phyloP scores from a whole-genome alignment of 2,888 invertebrate species.

The Pterobdella sp. region DNA sequence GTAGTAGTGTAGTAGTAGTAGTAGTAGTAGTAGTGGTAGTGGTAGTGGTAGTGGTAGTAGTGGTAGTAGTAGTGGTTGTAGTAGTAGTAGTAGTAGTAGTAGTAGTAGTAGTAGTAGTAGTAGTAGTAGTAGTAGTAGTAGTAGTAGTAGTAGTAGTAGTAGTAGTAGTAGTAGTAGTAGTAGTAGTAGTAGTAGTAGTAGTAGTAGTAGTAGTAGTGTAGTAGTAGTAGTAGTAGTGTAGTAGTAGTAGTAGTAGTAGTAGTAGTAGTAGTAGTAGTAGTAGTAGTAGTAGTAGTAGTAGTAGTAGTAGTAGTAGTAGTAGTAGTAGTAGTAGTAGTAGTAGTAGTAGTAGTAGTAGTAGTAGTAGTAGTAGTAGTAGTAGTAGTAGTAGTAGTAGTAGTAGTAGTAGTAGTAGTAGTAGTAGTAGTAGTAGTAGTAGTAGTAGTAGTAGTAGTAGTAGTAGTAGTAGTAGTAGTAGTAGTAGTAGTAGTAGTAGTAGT shows the following conservation, averaged over 20 bases:
- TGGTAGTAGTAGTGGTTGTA: not conserved
- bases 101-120: conserved; percentile 14
- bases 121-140: conserved; percentile 2
- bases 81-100: conserved; percentile 17
- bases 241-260: conserved; percentile 3
- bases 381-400: conserved; percentile 3
- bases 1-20: conserved; percentile 3
- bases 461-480: conserved; percentile 4
- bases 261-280: conserved; percentile 3
- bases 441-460: not conserved
- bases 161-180: not conserved
- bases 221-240: conserved; percentile 3
- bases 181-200: not conserved
- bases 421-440: conserved; percentile 8
- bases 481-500: conserved; percentile 12
- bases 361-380: not conserved
- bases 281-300: conserved; percentile 2
- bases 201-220: not conserved
- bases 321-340: not conserved
- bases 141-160: conserved; percentile 3
- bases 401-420: not conserved
- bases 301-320: conserved; percentile 3
- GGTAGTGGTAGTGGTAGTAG: not conserved
- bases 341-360: not conserved
- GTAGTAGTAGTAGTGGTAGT: not conserved